A percentile compares a stretch with the other conserved stretches of the same genome.
phyloP scores from a whole-genome alignment of 35 echinoderm and acorn worm genomes.

The Acanthaster planci region DNA sequence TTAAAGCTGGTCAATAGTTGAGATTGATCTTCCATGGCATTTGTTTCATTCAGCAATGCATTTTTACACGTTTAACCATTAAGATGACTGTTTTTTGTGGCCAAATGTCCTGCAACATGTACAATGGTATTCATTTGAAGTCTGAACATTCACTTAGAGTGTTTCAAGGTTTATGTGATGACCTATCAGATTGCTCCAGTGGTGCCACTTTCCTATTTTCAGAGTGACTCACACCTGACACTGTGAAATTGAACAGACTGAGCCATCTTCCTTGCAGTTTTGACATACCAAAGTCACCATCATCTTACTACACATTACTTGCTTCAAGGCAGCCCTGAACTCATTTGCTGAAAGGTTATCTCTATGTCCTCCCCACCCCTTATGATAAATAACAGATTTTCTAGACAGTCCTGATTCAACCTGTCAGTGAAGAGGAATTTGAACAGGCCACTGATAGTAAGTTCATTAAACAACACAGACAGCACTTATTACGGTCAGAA shows the following conservation, averaged over 20 bases:
- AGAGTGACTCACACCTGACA: too few relatives aligned
- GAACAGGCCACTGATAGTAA: neutral
- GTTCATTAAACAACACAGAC: neutral
- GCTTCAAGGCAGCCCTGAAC: conserved; percentile 29
- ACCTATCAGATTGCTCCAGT: too few relatives aligned
- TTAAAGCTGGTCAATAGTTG: conserved; percentile 3
- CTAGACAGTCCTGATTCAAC: conserved; percentile 36
- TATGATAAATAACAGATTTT: conserved; percentile 35
- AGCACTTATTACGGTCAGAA: conserved; percentile 11
- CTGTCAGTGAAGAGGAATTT: neutral
- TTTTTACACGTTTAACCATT: conserved; percentile 24
- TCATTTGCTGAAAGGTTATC: conserved; percentile 6
- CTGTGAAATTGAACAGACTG: neutral
- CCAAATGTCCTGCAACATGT: conserved; percentile 31
- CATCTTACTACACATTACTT: neutral
- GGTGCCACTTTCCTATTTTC: too few relatives aligned
- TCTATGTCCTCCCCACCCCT: conserved; percentile 24
- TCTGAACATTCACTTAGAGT: neutral
- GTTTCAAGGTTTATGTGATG: neutral
- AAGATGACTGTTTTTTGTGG: conserved; percentile 18
- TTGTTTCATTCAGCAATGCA: conserved; percentile 13
- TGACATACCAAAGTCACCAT: conserved; percentile 5
- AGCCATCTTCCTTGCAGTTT: neutral
- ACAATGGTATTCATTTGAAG: conserved; percentile 17
- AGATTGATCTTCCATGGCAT: neutral